Evolutionary conservation across 1,140 invertebrate genomes (phyloP), one percentile per base, ranked within the genome.

Genomic region (Eciton burchellii): DNA sequence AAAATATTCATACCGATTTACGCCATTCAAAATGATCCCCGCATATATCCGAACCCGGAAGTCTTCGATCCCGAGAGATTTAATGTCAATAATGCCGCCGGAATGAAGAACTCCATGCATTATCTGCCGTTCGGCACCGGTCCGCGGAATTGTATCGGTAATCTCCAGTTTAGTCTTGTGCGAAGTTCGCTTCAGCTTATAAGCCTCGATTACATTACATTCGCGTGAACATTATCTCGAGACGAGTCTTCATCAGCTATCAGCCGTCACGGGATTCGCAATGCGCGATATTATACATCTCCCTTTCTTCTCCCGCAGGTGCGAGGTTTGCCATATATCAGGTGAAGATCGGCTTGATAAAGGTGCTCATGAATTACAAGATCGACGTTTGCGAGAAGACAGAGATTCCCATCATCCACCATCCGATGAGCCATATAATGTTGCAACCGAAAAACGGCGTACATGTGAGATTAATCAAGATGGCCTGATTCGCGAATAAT

Each of bases 61-160:
- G 56, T 70, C 1, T 87, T 83, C 8, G 81, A 86, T 86, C 68
- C 70, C 16, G 47, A 84, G 2, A 66, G 81, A 45, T 86, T 86
- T 16, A 74, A 0, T 0, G 21, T 29, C 0, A 45, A 63, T 1
- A 81, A 49, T 14, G 16, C 16, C 0, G 12, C 52, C 1, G n/a
- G n/a, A n/a, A n/a, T 6, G 1, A 72, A 70, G 19, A 62, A 88
- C 24, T 2, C 74, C 14, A 87, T 84, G 81, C 4, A 71, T 14
- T 76, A 35, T 47, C 26, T 88, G 9, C 82, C 82, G 1, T 88
- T 88, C 2, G 86, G 85, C 16, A 49, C 66, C 24, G 54, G 66
- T 21, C 60, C 72, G 3, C 83, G 84, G 19, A 87, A 83, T 47
- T 86, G 86, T 9, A 81, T 87, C 1, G 84, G 70, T 86, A 86